phyloP scores from a whole-genome alignment of 2,888 invertebrate genomes.

The Drosophila prolongata region DNA sequence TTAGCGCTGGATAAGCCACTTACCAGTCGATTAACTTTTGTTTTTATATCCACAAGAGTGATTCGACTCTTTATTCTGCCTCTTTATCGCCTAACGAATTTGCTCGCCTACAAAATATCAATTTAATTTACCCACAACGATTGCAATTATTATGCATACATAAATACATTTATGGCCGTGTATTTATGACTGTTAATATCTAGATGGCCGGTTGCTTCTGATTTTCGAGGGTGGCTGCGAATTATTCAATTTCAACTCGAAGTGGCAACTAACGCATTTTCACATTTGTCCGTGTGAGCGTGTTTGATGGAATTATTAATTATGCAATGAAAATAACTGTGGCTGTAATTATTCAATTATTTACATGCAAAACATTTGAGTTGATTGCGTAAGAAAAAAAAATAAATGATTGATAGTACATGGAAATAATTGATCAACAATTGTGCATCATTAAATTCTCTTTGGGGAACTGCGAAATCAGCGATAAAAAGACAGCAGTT shows the following conservation, averaged over 20 bases:
- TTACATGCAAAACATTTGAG: constrained; percentile 1
- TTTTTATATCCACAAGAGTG: constrained; percentile 5
- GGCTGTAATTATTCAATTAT: constrained; percentile 21
- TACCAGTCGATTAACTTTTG: constrained; percentile 35
- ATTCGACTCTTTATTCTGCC: constrained; percentile 15
- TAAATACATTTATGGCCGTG: constrained; percentile 20
- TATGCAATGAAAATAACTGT: constrained; percentile 15
- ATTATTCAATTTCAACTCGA: constrained; percentile 9
- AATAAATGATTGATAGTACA: background rate
- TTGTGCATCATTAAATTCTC: background rate
- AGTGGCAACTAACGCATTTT: constrained; percentile 23
- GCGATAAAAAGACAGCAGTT: background rate
- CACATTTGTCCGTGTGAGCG: constrained; percentile 3
- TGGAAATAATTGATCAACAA: constrained; percentile 3
- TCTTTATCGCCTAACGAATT: constrained; percentile 16
- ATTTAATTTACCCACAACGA: constrained; percentile 17
- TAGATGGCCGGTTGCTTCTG: background rate
- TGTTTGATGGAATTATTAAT: constrained; percentile 16
- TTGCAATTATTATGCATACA: constrained; percentile 17
- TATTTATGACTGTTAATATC: constrained; percentile 5
- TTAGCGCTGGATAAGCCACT: constrained; percentile 25
- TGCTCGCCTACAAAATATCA: constrained; percentile 10
- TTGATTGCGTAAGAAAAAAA: background rate
- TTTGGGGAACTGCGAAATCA: background rate
- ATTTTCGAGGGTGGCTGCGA: constrained; percentile 1